These are phyloP conservation scores for Leptocoma aspasia DNA, from an alignment of 2,113 vertebrate genomes.

Conservation along the genomic window DNA sequence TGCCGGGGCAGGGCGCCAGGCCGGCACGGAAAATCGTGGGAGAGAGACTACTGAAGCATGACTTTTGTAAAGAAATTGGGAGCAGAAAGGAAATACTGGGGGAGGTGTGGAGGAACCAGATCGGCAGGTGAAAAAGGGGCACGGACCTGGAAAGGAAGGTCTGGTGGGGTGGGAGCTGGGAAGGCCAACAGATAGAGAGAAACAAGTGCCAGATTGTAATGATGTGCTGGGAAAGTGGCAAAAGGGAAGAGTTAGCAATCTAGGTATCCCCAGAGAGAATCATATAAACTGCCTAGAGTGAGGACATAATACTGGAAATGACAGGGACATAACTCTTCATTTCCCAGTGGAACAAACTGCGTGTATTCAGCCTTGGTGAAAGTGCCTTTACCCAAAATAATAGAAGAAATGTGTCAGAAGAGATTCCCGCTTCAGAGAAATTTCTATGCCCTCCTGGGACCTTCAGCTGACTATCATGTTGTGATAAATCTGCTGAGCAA, in stretches of 20 bases:
- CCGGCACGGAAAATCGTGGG: not conserved
- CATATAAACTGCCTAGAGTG: not conserved
- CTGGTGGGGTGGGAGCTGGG: not conserved
- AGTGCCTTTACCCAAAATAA: not conserved
- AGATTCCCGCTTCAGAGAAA: rapidly evolving
- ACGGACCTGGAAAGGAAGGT: no score
- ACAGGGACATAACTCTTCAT: not conserved
- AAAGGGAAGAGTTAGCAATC: not conserved
- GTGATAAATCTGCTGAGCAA: not conserved
- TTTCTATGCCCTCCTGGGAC: not conserved
- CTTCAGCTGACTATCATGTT: not conserved
- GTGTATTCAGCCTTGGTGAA: not conserved
- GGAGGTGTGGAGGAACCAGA: not conserved
- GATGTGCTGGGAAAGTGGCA: not conserved
- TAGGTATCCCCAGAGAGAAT: not conserved
- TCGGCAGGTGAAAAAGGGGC: not conserved
- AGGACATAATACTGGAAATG: not conserved
- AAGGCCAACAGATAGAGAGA: no score
- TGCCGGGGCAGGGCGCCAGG: not conserved
- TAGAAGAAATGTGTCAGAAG: not conserved
- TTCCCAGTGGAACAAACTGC: not conserved
- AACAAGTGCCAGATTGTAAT: not conserved
- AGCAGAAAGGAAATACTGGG: not conserved
- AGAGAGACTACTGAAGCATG: not conserved
- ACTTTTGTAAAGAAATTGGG: not conserved